Evolutionary conservation across 2,113 vertebrate species (phyloP).

Genomic region (Paramisgurnus dabryanus): DNA sequence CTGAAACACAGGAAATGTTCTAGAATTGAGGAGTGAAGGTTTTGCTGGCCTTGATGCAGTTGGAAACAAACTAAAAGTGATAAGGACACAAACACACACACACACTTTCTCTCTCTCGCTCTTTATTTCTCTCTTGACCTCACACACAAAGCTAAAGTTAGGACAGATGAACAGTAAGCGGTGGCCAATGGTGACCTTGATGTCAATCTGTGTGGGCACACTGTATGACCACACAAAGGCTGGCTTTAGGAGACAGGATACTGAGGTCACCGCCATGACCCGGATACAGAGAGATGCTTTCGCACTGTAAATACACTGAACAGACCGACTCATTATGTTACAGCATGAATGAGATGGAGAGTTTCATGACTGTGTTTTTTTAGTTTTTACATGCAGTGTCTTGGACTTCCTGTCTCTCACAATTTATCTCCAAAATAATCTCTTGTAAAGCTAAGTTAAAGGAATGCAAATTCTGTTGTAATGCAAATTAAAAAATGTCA

Average conservation of each 20-base stretch:
- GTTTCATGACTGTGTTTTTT: neutral
- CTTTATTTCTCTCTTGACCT: constrained; percentile 42
- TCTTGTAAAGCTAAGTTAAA: too few relatives aligned
- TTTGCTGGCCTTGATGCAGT: constrained; percentile 43
- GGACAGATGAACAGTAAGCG: constrained; percentile 21
- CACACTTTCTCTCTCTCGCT: neutral
- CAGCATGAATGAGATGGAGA: neutral
- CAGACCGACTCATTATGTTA: constrained; percentile 20
- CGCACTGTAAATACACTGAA: neutral
- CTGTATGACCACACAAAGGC: constrained; percentile 34
- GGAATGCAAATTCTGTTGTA: too few relatives aligned
- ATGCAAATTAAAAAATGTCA: too few relatives aligned
- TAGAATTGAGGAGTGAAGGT: constrained; percentile 49
- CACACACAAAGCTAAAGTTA: constrained; percentile 44
- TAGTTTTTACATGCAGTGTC: neutral
- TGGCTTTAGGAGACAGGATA: constrained; percentile 46
- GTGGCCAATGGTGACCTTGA: constrained; percentile 33
- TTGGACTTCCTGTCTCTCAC: neutral
- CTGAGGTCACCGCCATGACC: constrained; percentile 41
- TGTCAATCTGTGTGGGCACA: constrained; percentile 38
- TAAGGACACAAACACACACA: constrained; percentile 52
- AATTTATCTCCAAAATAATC: too few relatives aligned
- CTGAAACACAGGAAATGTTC: constrained; percentile 61
- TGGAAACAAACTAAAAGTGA: constrained; percentile 55
- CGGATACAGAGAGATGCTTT: neutral